Evolutionary conservation across 2,888 invertebrate genomes (phyloP).

Genomic region (Eutolmus rufibarbis): DNA sequence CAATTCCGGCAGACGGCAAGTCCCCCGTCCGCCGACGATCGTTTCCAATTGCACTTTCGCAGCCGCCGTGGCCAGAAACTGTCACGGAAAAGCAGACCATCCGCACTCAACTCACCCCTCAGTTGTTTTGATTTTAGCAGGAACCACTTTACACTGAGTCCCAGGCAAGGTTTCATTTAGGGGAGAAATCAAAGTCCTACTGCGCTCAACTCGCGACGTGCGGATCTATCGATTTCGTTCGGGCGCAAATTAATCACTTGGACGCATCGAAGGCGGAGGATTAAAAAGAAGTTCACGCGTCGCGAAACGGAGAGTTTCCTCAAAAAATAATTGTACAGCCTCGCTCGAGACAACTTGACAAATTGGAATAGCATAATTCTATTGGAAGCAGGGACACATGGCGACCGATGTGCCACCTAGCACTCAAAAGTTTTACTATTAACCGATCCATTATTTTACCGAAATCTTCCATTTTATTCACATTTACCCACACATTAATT

Average conservation of each 20-base stretch:
- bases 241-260: neutral
- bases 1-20: neutral
- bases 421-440: neutral
- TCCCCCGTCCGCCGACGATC: neutral
- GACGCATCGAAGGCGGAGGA: neutral
- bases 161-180: neutral
- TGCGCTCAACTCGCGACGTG: neutral
- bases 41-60: neutral
- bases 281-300: neutral
- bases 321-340: neutral
- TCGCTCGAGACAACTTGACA: neutral
- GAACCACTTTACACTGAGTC: conserved; percentile 12
- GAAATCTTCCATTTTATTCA: neutral
- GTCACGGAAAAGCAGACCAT: neutral
- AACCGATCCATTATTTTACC: neutral
- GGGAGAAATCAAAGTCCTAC: neutral
- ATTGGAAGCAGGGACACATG: neutral
- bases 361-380: neutral
- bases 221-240: neutral
- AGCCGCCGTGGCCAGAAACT: neutral
- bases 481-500: neutral
- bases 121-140: conserved; percentile 29
- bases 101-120: conserved; percentile 34
- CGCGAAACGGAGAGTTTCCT: neutral
- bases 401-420: neutral